Percentiles rank a stretch among this genome's conserved stretches.
phyloP scores from a whole-genome alignment of 35 echinoderm and acorn worm species.

The Acanthaster planci region DNA sequence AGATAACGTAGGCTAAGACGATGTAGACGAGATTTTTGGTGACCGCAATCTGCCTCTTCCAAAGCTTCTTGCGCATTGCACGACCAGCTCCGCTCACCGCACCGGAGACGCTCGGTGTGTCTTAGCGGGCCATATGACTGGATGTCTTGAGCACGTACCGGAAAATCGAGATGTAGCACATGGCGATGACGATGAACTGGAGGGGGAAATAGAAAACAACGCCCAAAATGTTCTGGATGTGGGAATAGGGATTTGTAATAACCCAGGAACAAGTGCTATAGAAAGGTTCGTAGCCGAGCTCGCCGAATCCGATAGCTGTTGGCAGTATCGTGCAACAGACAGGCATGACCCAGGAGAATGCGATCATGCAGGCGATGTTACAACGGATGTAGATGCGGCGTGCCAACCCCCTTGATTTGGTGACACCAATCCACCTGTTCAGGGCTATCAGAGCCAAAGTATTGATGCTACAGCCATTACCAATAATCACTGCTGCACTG shows the following conservation, averaged over 20 bases:
- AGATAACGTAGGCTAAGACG: constrained; percentile 48
- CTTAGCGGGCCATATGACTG: neutral
- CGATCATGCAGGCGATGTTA: constrained; percentile 26
- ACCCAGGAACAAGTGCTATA: constrained; percentile 63
- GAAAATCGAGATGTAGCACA: constrained; percentile 50
- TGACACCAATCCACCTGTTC: constrained; percentile 15
- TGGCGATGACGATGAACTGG: constrained; percentile 31
- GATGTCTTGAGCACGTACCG: constrained; percentile 10
- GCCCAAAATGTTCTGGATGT: constrained; percentile 36
- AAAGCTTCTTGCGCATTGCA: neutral
- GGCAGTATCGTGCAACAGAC: constrained; percentile 37
- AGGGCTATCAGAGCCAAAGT: constrained; percentile 56
- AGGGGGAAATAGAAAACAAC: constrained; percentile 41
- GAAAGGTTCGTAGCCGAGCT: constrained; percentile 60
- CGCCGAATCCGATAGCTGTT: constrained; percentile 45
- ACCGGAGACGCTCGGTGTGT: neutral
- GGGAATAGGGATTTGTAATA: constrained; percentile 43
- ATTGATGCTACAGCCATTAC: constrained; percentile 22
- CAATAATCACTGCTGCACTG: neutral
- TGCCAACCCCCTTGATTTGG: neutral
- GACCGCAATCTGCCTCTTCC: constrained; percentile 39
- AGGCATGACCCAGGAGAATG: constrained; percentile 57
- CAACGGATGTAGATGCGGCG: constrained; percentile 15
- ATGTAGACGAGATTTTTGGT: constrained; percentile 62
- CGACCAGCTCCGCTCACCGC: neutral